Evolutionary conservation across 2,888 invertebrate species (phyloP), one percentile per base, ranked within the genome.

Genomic region (Choreutis nemorana): DNA sequence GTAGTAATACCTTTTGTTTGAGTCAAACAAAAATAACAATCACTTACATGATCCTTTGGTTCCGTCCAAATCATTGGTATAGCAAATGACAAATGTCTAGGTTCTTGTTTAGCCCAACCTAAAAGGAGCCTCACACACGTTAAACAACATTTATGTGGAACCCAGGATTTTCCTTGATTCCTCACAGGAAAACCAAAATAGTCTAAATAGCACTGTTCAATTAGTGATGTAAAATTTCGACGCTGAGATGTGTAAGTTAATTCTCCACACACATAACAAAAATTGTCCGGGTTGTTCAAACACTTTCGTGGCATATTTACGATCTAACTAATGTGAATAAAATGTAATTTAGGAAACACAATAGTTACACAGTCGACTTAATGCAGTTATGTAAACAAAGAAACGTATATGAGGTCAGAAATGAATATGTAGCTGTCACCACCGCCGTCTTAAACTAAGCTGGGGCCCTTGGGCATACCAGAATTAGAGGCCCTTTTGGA

Each of bases 211-310:
- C n/a, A n/a, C n/a, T n/a, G n/a, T n/a, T n/a, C n/a, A n/a, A n/a
- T n/a, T n/a, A n/a, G n/a, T n/a, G n/a, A n/a, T n/a, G n/a, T n/a
- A n/a, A n/a, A n/a, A n/a, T n/a, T n/a, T n/a, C n/a, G n/a, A 18
- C 18, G 18, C 18, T 8, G 18, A 18, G 18, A 18, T 18, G 8
- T 8, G 8, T 6, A 18, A 18, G 18, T 18, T 18, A 18, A n/a
- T 26, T 34, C 28, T 29, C 23, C 31, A 27, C 34, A 34, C 27
- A 34, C 31, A 34, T 31, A 34, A 35, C 29, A 35, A 32, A 32
- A 35, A 29, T 15, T 23, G 23, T 34, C 29, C 1, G 31, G 29
- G 26, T 31, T 26, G 13, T 34, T 31, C 2, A 10, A 33, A 27
- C 23, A 33, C 33, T 33, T 32, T 21, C 21, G 26, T 24, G 26